These are phyloP conservation scores for Miichthys miiuy DNA, from an alignment of 2,797 vertebrate genomes.

Conservation along the genomic window DNA sequence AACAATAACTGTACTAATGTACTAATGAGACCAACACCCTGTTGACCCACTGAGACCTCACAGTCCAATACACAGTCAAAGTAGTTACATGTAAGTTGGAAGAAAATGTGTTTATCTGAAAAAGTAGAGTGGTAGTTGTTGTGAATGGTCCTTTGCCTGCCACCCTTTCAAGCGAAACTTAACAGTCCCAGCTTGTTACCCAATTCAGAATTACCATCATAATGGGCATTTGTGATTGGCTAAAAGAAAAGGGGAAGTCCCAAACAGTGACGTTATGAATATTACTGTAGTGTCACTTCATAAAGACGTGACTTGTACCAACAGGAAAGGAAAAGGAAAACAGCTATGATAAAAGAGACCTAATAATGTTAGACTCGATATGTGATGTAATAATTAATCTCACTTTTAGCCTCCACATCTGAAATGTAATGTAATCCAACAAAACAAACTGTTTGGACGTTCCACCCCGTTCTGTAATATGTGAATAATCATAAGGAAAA, in stretches of 20 bases:
- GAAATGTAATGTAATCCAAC: background rate
- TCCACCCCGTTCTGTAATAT: conserved; percentile 22
- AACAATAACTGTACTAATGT: no score
- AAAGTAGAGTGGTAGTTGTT: background rate
- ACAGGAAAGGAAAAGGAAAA: background rate
- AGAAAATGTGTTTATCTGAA: background rate
- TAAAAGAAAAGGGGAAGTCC: background rate
- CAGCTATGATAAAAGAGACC: no score
- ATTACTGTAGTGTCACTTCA: background rate
- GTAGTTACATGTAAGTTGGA: background rate
- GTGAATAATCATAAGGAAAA: conserved; percentile 19
- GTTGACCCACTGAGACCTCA: background rate
- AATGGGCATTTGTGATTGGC: background rate
- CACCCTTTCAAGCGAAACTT: background rate
- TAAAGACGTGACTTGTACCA: background rate
- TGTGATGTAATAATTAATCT: background rate
- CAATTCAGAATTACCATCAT: background rate
- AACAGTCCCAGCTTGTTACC: background rate
- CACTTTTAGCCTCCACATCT: background rate
- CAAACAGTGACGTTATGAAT: background rate
- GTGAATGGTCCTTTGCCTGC: background rate
- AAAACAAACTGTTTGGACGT: conserved; percentile 15
- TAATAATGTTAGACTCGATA: background rate
- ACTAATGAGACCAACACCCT: background rate
- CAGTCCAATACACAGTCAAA: no score